These are phyloP conservation scores for Gymnodraco acuticeps DNA, from an alignment of 2,797 vertebrate species.

Conservation along the genomic window DNA sequence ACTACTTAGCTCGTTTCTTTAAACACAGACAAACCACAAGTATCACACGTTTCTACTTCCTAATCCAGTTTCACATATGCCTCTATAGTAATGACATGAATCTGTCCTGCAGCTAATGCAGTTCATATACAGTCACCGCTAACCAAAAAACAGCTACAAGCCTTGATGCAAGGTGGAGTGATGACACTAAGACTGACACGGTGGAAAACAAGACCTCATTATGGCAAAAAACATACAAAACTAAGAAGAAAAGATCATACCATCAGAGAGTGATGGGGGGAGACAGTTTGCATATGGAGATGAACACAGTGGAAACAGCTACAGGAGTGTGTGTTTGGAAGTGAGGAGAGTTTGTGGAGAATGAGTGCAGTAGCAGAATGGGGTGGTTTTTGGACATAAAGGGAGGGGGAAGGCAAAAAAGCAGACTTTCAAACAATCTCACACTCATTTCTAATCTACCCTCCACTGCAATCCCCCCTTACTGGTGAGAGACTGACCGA, in stretches of 20 bases:
- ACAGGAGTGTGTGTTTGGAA: conserved; percentile 29
- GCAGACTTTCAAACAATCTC: conserved; percentile 63
- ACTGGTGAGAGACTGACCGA: conserved; percentile 51
- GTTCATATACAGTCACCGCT: conserved; percentile 35
- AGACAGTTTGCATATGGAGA: conserved; percentile 61
- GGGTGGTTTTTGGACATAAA: conserved; percentile 19
- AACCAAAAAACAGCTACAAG: conserved; percentile 43
- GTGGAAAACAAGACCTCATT: conserved; percentile 58
- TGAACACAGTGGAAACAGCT: conserved; percentile 55
- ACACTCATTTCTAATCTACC: conserved; percentile 63
- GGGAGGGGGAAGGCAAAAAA: conserved; percentile 8
- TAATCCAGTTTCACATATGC: conserved; percentile 44
- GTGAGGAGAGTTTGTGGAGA: conserved; percentile 42
- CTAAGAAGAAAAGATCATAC: conserved; percentile 51
- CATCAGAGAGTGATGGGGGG: conserved; percentile 60
- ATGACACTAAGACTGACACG: conserved; percentile 57
- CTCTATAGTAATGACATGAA: conserved; percentile 28
- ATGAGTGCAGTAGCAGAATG: conserved; percentile 54
- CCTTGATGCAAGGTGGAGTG: conserved; percentile 55
- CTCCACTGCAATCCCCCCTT: conserved; percentile 38
- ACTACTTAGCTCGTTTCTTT: conserved; percentile 45
- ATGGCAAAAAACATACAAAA: conserved; percentile 40
- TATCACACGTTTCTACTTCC: conserved; percentile 48
- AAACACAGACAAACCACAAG: conserved; percentile 59
- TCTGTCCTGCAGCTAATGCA: conserved; percentile 56